phyloP scores from a whole-genome alignment of 2,797 vertebrate genomes.

The Eutrigla gurnardus region DNA sequence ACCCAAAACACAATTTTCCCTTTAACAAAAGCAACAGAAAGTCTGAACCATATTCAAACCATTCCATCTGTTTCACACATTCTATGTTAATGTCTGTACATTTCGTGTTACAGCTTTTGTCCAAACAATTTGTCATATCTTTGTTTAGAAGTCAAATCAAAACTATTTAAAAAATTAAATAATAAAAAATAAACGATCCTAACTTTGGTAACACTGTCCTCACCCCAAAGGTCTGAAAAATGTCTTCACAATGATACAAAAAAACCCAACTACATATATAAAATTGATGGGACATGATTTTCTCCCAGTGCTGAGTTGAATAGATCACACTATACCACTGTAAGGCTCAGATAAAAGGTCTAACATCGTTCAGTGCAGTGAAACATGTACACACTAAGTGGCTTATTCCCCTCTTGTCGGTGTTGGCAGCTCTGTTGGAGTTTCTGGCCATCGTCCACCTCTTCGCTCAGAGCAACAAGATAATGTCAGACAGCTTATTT shows the following conservation, averaged over 20 bases:
- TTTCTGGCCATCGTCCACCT: constrained; percentile 52
- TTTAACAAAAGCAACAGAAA: no score
- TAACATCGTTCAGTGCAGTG: background rate
- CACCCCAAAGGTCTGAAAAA: background rate
- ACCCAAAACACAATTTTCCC: no score
- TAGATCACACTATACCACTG: constrained; percentile 12
- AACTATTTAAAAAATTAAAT: no score
- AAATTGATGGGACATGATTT: background rate
- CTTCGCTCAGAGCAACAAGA: constrained; percentile 61
- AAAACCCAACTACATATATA: background rate
- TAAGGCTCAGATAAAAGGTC: constrained; percentile 31
- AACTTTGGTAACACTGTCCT: background rate
- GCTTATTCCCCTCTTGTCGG: constrained; percentile 42
- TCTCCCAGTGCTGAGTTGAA: constrained; percentile 22
- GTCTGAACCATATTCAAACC: no score
- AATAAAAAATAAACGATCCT: no score
- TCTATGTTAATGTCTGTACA: no score
- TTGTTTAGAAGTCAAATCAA: no score
- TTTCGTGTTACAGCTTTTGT: no score
- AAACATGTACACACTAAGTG: background rate
- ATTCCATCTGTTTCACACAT: no score
- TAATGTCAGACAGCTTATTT: constrained; percentile 69
- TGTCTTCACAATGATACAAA: background rate
- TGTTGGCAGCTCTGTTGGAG: constrained; percentile 33
- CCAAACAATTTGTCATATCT: no score